A percentile compares a stretch with the other conserved stretches of the same genome.
These are phyloP conservation scores for Crocallis elinguaria DNA, from an alignment of 2,888 invertebrate species.

Conservation along the genomic window DNA sequence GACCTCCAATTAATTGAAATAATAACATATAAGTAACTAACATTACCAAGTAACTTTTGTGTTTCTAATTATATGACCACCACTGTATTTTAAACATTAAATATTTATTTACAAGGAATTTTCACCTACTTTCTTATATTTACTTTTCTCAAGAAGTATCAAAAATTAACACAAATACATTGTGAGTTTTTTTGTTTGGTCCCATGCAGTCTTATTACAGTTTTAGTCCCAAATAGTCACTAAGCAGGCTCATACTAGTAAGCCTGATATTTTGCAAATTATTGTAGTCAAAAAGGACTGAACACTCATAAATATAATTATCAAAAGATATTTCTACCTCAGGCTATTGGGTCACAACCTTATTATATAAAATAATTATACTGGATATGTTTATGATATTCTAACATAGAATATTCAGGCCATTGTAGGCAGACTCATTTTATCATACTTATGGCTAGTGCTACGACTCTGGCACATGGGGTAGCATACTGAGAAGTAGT, in stretches of 20 bases:
- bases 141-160: background rate
- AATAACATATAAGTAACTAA: too few species aligned
- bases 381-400: constrained; percentile 45
- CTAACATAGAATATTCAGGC: constrained; percentile 44
- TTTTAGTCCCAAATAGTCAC: background rate
- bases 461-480: constrained; percentile 81
- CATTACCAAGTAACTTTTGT: too few species aligned
- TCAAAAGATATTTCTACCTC: background rate
- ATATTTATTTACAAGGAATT: background rate
- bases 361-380: constrained; percentile 4
- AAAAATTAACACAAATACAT: constrained; percentile 18
- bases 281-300: background rate
- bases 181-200: constrained; percentile 13
- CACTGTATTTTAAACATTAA: too few species aligned
- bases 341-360: constrained; percentile 29
- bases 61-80: too few species aligned
- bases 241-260: background rate
- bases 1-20: too few species aligned
- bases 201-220: constrained; percentile 20
- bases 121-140: background rate
- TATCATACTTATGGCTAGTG: constrained; percentile 82
- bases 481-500: constrained; percentile 88
- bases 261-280: background rate
- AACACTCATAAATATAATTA: background rate
- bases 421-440: constrained; percentile 79